Conservation (phyloP, 2,113 vertebrate species). For the Hemibagrus wyckioides region DNA sequence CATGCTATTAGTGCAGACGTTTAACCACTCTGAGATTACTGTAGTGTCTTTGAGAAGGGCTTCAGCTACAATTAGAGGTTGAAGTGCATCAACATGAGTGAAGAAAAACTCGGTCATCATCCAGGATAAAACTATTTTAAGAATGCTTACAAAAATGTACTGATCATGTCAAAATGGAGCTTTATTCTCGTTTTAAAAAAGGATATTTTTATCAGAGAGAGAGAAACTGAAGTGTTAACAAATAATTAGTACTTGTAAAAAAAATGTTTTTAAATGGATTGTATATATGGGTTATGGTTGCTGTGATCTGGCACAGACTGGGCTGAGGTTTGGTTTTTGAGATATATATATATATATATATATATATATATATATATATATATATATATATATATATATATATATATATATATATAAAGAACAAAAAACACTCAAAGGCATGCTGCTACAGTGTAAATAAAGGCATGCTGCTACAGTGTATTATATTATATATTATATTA, state of each 20-base stretch:
- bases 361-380: too few relatives aligned
- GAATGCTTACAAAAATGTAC: not conserved
- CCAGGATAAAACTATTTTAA: not conserved
- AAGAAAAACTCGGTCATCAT: not conserved
- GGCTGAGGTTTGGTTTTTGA: too few relatives aligned
- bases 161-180: not conserved
- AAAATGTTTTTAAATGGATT: not conserved
- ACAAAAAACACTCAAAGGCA: not conserved
- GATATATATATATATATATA: too few relatives aligned
- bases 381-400: too few relatives aligned
- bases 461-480: not conserved
- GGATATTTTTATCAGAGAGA: not conserved
- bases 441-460: not conserved
- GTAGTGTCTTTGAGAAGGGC: not conserved
- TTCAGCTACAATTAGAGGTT: not conserved
- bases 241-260: not conserved
- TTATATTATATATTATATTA: too few relatives aligned
- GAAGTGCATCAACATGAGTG: not conserved
- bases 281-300: too few relatives aligned
- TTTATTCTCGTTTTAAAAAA: not conserved
- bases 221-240: not conserved
- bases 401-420: too few relatives aligned
- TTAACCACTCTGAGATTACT: slow-evolving; percentile 8
- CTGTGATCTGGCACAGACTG: too few relatives aligned
- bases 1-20: slow-evolving; percentile 34